These are phyloP conservation scores for Sarcophaga caerulescens DNA, from an alignment of 2,888 invertebrate genomes.

Conservation along the genomic window DNA sequence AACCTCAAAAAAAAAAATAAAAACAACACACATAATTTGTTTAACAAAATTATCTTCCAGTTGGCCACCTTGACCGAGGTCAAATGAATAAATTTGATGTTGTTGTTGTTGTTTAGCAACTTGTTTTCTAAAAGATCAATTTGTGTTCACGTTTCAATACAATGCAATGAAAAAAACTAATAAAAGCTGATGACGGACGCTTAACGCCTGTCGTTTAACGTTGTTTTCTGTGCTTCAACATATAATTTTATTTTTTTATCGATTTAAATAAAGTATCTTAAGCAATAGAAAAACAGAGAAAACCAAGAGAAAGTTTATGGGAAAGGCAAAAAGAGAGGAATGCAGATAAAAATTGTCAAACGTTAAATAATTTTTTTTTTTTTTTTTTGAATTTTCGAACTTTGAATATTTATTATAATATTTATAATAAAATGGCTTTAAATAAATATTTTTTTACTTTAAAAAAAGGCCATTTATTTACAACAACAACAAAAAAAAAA, in stretches of 20 bases:
- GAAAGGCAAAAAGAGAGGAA: too few species aligned
- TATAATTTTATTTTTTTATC: too few species aligned
- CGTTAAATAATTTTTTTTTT: too few species aligned
- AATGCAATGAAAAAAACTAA: background rate
- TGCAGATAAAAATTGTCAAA: too few species aligned
- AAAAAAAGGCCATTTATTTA: background rate
- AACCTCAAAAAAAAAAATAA: too few species aligned
- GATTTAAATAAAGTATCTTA: background rate
- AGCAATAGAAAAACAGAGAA: background rate
- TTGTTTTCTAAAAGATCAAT: constrained; percentile 14
- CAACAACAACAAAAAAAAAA: background rate
- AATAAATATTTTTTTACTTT: background rate
- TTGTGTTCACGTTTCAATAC: background rate
- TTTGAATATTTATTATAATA: too few species aligned
- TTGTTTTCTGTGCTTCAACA: background rate
- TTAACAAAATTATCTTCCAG: background rate
- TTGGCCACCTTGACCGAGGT: constrained; percentile 64
- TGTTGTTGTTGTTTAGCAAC: background rate
- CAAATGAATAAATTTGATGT: constrained; percentile 45
- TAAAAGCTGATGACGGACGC: constrained; percentile 1
- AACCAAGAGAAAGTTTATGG: too few species aligned
- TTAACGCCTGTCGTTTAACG: constrained; percentile 17
- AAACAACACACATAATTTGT: too few species aligned
- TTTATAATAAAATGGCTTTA: background rate
- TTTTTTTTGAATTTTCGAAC: too few species aligned